Evolutionary conservation across 2,797 vertebrate genomes (phyloP), one percentile per base, ranked within the genome.

Genomic region (Selene dorsalis): DNA sequence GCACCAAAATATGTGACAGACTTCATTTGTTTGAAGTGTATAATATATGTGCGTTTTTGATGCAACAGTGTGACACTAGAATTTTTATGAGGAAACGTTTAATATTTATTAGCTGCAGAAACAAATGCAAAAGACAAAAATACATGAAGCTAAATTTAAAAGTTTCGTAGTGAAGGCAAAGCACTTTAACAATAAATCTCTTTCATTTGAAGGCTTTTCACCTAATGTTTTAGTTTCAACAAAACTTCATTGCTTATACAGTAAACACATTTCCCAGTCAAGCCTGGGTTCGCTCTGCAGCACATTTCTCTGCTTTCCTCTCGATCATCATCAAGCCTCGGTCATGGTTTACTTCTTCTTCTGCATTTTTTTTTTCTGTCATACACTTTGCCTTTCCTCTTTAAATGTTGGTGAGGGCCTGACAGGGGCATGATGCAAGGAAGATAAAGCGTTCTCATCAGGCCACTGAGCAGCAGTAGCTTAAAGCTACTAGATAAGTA

Each of bases 401-500:
- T 9, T 48, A 63, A 75, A 70, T 53, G 66, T 68, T 45, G 30
- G 48, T 48, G 73, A 87, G 38, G 47, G 38, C 47, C 71, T 75
- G 83, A 86, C 72, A 79, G 77, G 74, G 72, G 69, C 39, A 57
- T 4, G 24, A 77, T 56, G 58, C 74, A 58, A 59, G 35, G 12
- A 61, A 74, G 83, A 85, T 78, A 75, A 82, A 87, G 74, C 38
- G 71, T 65, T 78, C 77, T 72, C 79, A 79, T 2, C 30, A 75
- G 47, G 71, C 74, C 58, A 62, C 67, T 66, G 60, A 73, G 79
- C 85, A 84, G 80, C 75, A 76, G 60, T 52, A 47, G 79, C 73
- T 83, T 77, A 64, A 77, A 85, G 69, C 55, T 47, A 24, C 56
- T 61, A 84, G 73, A 87, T 80, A 73, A 74, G 24, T 79, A 69